phyloP scores from a whole-genome alignment of 2,888 invertebrate genomes.

The Willowsia nigromaculata region DNA sequence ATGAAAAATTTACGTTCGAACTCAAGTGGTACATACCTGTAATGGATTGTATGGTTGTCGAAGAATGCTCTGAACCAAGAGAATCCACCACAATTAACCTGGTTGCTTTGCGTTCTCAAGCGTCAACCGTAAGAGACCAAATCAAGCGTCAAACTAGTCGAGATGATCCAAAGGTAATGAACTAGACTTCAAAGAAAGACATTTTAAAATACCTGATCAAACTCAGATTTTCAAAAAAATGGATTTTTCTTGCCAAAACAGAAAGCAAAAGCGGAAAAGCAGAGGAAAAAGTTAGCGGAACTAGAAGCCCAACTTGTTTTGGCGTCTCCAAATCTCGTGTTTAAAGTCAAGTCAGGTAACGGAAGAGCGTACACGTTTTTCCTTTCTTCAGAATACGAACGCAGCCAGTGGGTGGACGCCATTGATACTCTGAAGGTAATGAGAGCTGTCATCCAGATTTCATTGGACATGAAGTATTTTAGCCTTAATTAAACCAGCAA shows the following conservation, averaged over 20 bases:
- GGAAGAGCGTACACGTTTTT: conserved; percentile 87
- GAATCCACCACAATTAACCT: conserved; percentile 91
- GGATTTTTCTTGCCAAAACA: conserved; percentile 8
- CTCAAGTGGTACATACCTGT: conserved; percentile 96
- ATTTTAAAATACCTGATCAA: too few species aligned
- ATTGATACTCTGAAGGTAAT: conserved; percentile 89
- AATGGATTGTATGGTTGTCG: conserved; percentile 88
- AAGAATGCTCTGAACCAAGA: conserved; percentile 86
- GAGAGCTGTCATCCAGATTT: background rate
- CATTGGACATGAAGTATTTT: too few species aligned
- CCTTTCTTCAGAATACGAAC: conserved; percentile 95
- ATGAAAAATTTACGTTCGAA: conserved; percentile 93
- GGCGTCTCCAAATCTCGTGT: conserved; percentile 93
- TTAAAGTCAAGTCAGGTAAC: conserved; percentile 86
- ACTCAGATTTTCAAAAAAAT: too few species aligned
- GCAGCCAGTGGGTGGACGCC: conserved; percentile 96
- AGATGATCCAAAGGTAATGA: conserved; percentile 82
- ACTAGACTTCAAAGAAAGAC: too few species aligned
- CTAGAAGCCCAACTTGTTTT: conserved; percentile 93
- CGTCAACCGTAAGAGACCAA: conserved; percentile 92
- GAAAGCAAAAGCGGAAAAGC: conserved; percentile 85
- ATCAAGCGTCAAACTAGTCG: conserved; percentile 88
- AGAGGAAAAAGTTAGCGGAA: conserved; percentile 93
- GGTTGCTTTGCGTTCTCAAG: conserved; percentile 86
- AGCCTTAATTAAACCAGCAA: too few species aligned